Evolutionary conservation across 2,113 vertebrate species (phyloP).

Genomic region (Stictonetta naevosa): DNA sequence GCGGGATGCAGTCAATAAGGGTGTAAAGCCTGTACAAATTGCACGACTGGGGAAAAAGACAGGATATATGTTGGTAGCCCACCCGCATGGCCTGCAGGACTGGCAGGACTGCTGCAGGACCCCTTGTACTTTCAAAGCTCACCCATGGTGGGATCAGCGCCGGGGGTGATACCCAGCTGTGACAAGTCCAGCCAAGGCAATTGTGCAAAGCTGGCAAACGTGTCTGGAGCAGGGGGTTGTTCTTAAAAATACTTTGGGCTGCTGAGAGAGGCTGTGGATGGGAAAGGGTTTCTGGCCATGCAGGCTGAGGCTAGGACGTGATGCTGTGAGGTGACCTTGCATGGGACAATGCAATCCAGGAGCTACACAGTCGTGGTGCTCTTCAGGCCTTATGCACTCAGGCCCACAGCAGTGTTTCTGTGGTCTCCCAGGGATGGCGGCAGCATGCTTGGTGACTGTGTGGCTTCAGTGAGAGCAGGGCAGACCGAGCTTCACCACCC

Average conservation of each 20-base stretch:
- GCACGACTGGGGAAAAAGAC: background rate
- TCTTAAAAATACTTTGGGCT: background rate
- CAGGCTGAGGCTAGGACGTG: background rate
- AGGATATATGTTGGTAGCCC: background rate
- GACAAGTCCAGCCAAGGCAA: background rate
- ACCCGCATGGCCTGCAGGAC: background rate
- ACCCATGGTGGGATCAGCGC: rapidly evolving
- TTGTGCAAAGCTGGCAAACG: rapidly evolving
- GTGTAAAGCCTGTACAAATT: conserved; percentile 1
- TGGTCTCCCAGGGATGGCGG: background rate
- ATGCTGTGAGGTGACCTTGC: background rate
- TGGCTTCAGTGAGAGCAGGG: background rate
- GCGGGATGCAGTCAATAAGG: conserved; percentile 2
- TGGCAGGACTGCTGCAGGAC: background rate
- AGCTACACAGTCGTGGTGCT: background rate
- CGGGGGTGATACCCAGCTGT: rapidly evolving
- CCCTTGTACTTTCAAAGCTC: background rate
- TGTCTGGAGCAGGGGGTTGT: background rate
- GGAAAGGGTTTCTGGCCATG: background rate
- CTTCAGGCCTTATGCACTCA: background rate
- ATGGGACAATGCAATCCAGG: background rate
- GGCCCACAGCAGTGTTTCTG: background rate
- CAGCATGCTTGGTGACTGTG: background rate
- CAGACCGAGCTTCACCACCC: background rate
- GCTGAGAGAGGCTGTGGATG: background rate